phyloP scores from a whole-genome alignment of 2,797 vertebrate genomes.

The Choloepus didactylus region DNA sequence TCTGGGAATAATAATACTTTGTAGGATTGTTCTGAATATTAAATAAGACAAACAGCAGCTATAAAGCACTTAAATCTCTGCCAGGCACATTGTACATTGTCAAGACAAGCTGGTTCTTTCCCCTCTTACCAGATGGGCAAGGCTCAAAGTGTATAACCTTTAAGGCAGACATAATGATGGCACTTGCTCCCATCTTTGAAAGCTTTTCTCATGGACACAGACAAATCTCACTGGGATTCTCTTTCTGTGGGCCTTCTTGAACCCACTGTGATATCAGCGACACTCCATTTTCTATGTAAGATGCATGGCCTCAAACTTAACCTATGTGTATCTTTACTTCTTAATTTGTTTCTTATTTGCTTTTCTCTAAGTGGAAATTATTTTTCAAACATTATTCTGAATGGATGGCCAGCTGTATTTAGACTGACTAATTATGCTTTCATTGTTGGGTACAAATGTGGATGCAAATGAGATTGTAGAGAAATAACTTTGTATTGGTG shows the following conservation, averaged over 20 bases:
- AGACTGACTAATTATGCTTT: slow-evolving; percentile 7
- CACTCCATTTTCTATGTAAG: background rate
- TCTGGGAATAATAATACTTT: background rate
- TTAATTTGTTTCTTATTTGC: slow-evolving; percentile 37
- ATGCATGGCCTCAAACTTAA: background rate
- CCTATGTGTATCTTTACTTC: background rate
- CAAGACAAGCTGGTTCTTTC: background rate
- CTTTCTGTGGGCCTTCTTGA: background rate
- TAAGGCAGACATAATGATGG: background rate
- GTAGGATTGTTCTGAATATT: background rate
- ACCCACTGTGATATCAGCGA: background rate
- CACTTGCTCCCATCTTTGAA: background rate
- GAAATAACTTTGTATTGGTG: background rate
- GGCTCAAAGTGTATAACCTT: background rate
- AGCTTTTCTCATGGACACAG: background rate
- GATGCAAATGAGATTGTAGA: background rate
- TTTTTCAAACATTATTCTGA: slow-evolving; percentile 61
- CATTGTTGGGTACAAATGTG: background rate
- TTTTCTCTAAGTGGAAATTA: slow-evolving; percentile 36
- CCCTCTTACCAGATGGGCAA: background rate
- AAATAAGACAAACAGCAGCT: background rate
- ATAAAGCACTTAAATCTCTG: background rate
- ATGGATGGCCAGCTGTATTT: slow-evolving; percentile 6
- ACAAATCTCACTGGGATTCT: background rate
- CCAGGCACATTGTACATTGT: background rate